Base-by-base conservation (phyloP, 2,888 invertebrate species). In the Scelioninae gen. 1 region DNA sequence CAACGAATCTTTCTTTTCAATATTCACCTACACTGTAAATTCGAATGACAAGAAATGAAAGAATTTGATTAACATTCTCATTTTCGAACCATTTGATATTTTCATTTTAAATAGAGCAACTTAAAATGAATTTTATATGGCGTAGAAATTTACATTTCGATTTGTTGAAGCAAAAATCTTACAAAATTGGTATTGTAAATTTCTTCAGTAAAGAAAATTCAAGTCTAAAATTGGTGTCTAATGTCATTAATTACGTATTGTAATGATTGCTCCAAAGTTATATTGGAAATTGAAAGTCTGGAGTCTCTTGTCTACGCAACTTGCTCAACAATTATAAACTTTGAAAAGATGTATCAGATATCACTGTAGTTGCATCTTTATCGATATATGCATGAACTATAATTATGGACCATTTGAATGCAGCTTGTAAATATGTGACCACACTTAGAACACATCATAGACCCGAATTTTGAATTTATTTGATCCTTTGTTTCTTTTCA, bases 401-500 rank as follows among this genome's bases (percentile, higher is more conserved):
- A 49, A n/a, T 68, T 68, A 51, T 11, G 29, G 11, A 63, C 53
- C 31, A 82, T 66, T 60, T 82, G 38, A 40, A 51, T 10, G 60
- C 58, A 76, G 82, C 76, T 76, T 76, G 82, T 76, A 76, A 82
- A 82, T 66, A 72, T 40, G 76, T 40, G 62, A 74, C 53, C 68
- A 79, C 62, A 80, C 9, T 82, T 83, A 78, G 65, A 71, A 16
- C 56, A 83, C 76, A 83, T 84, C 60, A 79, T 78, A 84, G 81
- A 69, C 43, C 62, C 83, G 72, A 83, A 87, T 89, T 85, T 88
- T 87, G 89, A 90, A 90, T 91, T 90, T 90, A 93, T 93, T 93
- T 93, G 90, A 93, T 93, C 93, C 90, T 92, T 93, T 92, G 93
- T 93, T 93, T 93, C 93, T 93, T 94, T 94, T 93, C 94, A 94